Percentiles rank a stretch among this genome's conserved stretches.
These are phyloP conservation scores for western clawed frog (Xenopus tropicalis) DNA, from an alignment of 2,113 vertebrate genomes.

Conservation along the genomic window UCB_Xtro_10.0 CM004449.2:100770001-100770500, in stretches of 20 bases:
- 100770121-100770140: conserved; percentile 11
- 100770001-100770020: not conserved
- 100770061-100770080: not conserved
- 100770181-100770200: conserved; percentile 43
- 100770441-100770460: conserved; percentile 30
- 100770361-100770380: conserved; percentile 36
- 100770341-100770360: conserved; percentile 40
- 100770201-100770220: conserved; percentile 39
- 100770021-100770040: not conserved
- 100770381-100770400: conserved; percentile 45
- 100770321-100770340: conserved; percentile 45
- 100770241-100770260: conserved; percentile 45
- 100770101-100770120: conserved; percentile 24
- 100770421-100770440: conserved; percentile 40
- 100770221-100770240: conserved; percentile 45
- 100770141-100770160: not conserved
- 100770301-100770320: conserved; percentile 46
- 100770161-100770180: conserved; percentile 39
- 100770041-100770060: not conserved
- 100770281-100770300: conserved; percentile 39
- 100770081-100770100: conserved; percentile 30
- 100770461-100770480: conserved; percentile 35
- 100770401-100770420: conserved; percentile 39
- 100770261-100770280: conserved; percentile 26
- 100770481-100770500: conserved; percentile 29